Evolutionary conservation across 2,797 vertebrate genomes (phyloP).

Genomic region (Scomberomorus guttatus): DNA sequence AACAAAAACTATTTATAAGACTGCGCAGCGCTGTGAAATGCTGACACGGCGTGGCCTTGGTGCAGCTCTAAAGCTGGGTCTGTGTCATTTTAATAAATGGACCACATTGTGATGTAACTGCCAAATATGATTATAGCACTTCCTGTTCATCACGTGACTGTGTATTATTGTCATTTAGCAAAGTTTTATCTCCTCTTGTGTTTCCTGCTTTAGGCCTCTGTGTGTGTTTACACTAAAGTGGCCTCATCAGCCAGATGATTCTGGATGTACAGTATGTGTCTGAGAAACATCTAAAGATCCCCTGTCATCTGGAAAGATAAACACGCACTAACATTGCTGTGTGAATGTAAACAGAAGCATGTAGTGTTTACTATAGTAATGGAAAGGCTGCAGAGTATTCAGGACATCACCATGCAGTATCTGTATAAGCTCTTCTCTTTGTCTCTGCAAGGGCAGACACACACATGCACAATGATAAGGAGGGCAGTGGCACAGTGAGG

Average conservation of each 20-base stretch:
- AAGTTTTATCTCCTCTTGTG: constrained; percentile 62
- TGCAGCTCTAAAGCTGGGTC: constrained; percentile 37
- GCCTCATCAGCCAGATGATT: constrained; percentile 20
- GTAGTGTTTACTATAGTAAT: constrained; percentile 54
- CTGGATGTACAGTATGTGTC: neutral
- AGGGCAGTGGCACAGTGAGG: constrained; percentile 53
- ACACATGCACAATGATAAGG: constrained; percentile 32
- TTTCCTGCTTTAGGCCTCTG: constrained; percentile 59
- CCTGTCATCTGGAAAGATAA: constrained; percentile 44
- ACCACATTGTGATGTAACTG: constrained; percentile 38
- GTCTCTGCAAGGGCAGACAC: neutral
- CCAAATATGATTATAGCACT: constrained; percentile 62
- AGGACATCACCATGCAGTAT: constrained; percentile 1
- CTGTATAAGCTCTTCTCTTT: constrained; percentile 4
- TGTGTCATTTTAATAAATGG: constrained; percentile 54
- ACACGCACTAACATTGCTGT: constrained; percentile 5
- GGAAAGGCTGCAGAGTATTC: constrained; percentile 38
- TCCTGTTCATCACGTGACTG: constrained; percentile 63
- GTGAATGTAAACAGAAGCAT: constrained; percentile 55
- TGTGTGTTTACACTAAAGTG: constrained; percentile 39
- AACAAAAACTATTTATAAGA: constrained; percentile 72
- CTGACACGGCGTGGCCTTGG: constrained; percentile 67
- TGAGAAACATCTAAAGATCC: constrained; percentile 11
- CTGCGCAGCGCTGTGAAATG: constrained; percentile 45
- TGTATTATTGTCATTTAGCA: constrained; percentile 36